Percentiles rank a stretch among this genome's conserved stretches.
Conservation (phyloP, 2,797 vertebrate species). For the Buceros bicornis region DNA sequence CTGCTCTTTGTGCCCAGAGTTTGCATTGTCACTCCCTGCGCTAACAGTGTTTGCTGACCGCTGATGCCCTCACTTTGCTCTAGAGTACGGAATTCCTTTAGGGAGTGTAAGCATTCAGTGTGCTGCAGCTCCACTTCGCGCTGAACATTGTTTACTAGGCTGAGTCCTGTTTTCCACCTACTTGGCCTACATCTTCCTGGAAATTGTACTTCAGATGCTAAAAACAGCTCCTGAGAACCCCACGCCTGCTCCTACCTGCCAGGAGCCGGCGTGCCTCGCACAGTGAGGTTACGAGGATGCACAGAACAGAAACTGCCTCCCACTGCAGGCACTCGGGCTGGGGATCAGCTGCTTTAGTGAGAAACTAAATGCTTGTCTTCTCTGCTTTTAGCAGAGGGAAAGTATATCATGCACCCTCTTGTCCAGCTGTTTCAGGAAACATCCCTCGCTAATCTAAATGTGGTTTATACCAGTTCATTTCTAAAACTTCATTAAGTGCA, state of each 20-base stretch:
- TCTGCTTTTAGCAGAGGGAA: not conserved
- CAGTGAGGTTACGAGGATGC: not conserved
- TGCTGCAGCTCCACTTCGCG: not conserved
- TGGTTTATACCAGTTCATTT: not conserved
- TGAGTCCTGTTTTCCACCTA: constrained; percentile 25
- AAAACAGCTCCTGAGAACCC: constrained; percentile 21
- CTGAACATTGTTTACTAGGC: constrained; percentile 14
- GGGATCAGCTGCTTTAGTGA: not conserved
- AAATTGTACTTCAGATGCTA: constrained; percentile 25
- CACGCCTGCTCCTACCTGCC: not conserved
- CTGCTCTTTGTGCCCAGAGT: not conserved
- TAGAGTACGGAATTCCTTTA: not conserved
- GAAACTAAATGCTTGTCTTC: not conserved
- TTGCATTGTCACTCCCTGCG: not conserved
- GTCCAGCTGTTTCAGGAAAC: not conserved
- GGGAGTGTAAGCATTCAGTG: not conserved
- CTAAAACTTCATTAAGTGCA: not conserved
- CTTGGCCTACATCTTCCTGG: constrained; percentile 6
- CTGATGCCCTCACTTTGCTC: not conserved
- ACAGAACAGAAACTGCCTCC: not conserved
- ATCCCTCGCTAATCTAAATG: not conserved
- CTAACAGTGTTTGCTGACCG: not conserved
- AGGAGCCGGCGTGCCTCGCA: not conserved
- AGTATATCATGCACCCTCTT: not conserved
- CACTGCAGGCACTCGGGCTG: not conserved